Conservation (phyloP, 2,888 invertebrate species). For the Chirona hameri region DNA sequence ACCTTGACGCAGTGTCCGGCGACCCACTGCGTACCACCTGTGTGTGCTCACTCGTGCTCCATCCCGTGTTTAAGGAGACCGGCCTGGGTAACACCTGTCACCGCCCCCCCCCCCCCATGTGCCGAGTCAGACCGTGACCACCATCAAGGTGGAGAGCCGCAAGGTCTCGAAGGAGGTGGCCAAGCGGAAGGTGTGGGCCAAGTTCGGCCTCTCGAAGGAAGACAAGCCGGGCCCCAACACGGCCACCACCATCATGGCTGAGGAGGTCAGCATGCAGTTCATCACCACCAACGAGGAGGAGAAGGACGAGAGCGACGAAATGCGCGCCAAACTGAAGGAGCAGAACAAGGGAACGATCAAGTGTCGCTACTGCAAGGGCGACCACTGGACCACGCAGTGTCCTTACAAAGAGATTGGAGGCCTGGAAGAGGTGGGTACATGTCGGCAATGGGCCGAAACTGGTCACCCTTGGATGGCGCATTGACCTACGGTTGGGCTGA, state of each 20-base stretch:
- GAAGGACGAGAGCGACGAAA: constrained; percentile 78
- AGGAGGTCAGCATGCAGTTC: constrained; percentile 94
- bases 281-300: constrained; percentile 83
- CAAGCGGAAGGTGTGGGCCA: constrained; percentile 86
- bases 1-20: too few relatives aligned
- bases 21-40: too few relatives aligned
- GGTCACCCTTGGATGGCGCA: too few relatives aligned
- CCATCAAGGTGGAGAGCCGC: constrained; percentile 88
- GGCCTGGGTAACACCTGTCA: too few relatives aligned
- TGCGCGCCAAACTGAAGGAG: constrained; percentile 77
- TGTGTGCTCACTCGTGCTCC: too few relatives aligned
- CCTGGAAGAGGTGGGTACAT: background rate
- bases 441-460: too few relatives aligned
- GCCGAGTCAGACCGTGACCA: constrained; percentile 51
- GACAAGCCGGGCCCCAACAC: constrained; percentile 98
- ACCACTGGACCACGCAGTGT: constrained; percentile 98
- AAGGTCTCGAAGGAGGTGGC: constrained; percentile 77
- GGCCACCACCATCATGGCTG: constrained; percentile 92
- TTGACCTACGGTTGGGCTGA: too few relatives aligned
- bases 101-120: too few relatives aligned
- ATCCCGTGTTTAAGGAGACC: too few relatives aligned
- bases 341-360: constrained; percentile 63
- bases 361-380: constrained; percentile 87
- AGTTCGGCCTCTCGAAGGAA: constrained; percentile 85
- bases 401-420: constrained; percentile 80